These are phyloP conservation scores for Leptopilina boulardi DNA, from an alignment of 1,140 invertebrate species.

Conservation along the genomic window DNA sequence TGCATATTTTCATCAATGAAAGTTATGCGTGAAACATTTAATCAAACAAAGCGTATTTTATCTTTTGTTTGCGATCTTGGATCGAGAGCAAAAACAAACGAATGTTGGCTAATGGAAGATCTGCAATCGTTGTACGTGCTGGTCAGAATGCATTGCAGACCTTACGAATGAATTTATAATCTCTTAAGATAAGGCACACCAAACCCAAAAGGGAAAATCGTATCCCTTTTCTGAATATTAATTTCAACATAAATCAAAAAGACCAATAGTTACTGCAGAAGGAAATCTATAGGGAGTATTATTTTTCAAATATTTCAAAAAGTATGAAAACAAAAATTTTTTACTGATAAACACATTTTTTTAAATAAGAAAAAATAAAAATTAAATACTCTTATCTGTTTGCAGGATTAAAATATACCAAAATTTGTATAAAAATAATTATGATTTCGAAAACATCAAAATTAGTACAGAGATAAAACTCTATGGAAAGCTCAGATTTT, in stretches of 20 bases:
- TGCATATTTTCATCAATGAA: no score
- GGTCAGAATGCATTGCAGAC: conserved; percentile 51
- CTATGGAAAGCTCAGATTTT: no score
- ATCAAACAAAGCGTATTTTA: neutral
- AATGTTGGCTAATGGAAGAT: conserved; percentile 55
- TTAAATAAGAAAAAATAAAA: no score
- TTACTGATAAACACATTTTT: no score
- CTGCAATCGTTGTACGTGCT: conserved; percentile 49
- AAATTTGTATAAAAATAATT: no score
- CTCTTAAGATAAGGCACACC: conserved; percentile 61
- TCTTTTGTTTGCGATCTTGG: conserved; percentile 47
- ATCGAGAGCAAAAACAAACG: conserved; percentile 55
- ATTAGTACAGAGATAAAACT: no score
- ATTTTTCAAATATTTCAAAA: no score
- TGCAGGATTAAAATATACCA: no score
- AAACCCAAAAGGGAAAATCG: conserved; percentile 3
- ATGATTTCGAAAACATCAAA: no score
- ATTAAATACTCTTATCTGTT: no score
- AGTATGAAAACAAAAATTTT: no score
- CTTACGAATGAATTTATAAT: conserved; percentile 61
- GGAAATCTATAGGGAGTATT: neutral
- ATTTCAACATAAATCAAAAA: conserved; percentile 22
- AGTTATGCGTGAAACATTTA: neutral
- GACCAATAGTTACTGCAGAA: neutral
- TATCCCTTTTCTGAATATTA: conserved; percentile 30